Percentiles rank a stretch among this genome's conserved stretches.
Evolutionary conservation across 2,113 vertebrate species (phyloP).

Genomic region (Cinclus mexicanus): DNA sequence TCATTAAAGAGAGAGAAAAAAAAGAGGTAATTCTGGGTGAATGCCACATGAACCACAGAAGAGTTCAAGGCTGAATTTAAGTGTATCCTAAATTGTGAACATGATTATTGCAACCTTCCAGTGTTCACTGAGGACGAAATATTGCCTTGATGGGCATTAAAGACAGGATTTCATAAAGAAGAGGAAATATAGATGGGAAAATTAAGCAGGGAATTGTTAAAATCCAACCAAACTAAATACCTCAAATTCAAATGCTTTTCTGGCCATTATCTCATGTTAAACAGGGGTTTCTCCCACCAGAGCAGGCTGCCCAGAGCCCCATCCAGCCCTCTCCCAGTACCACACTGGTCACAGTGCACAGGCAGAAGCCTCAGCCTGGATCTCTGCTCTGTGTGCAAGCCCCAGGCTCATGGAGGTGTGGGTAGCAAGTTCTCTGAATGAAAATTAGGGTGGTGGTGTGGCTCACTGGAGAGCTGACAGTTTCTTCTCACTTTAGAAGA

Average conservation of each 20-base stretch:
- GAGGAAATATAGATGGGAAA: not conserved
- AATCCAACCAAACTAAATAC: rapidly evolving
- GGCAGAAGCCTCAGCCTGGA: not conserved
- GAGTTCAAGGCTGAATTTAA: not conserved
- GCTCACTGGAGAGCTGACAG: not conserved
- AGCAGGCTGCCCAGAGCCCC: not conserved
- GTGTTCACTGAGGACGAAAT: not conserved
- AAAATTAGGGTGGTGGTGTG: not conserved
- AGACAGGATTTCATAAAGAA: not conserved
- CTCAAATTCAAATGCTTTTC: not conserved
- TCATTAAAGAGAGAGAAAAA: not conserved
- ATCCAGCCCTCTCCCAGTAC: not conserved
- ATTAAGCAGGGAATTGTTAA: not conserved
- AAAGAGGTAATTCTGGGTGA: not conserved
- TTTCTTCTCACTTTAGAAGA: not conserved
- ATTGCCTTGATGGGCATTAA: not conserved
- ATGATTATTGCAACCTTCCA: not conserved
- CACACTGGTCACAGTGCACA: not conserved
- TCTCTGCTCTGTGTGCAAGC: not conserved
- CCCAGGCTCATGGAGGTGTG: not conserved
- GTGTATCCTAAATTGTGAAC: not conserved
- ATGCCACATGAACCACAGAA: not conserved
- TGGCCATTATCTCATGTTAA: not conserved
- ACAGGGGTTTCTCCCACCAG: not conserved
- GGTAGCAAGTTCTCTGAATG: not conserved